Conservation (phyloP, 1,140 invertebrate species). For the Meloidogyne hapla region DNA sequence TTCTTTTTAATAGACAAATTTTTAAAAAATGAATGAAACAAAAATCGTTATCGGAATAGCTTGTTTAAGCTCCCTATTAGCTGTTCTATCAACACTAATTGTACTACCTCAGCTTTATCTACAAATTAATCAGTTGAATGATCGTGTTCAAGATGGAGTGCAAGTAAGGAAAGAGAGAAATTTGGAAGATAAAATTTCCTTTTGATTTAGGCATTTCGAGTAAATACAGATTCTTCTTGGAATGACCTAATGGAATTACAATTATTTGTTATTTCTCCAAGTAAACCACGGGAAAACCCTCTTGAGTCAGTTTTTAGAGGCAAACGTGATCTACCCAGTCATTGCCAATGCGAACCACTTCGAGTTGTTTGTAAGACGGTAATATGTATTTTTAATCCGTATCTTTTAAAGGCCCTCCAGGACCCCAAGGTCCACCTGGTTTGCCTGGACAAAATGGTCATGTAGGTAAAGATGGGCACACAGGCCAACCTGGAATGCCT, state of each 20-base stretch:
- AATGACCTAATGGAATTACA: slow-evolving; percentile 54
- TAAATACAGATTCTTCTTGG: slow-evolving; percentile 51
- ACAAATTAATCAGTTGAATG: slow-evolving; percentile 42
- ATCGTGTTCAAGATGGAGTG: slow-evolving; percentile 36
- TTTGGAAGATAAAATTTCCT: neutral
- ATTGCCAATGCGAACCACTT: slow-evolving; percentile 46
- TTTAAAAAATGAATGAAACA: slow-evolving; percentile 36
- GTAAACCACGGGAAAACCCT: slow-evolving; percentile 41
- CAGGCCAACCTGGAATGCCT: slow-evolving; percentile 16
- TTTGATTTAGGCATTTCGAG: slow-evolving; percentile 36
- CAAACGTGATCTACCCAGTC: slow-evolving; percentile 42
- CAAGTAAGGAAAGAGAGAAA: neutral
- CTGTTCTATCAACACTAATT: slow-evolving; percentile 45
- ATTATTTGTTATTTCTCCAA: slow-evolving; percentile 39
- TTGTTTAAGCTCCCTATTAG: slow-evolving; percentile 40
- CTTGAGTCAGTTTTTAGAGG: slow-evolving; percentile 48
- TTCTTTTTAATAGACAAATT: too few species aligned
- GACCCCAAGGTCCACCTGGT: slow-evolving; percentile 34
- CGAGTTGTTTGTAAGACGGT: slow-evolving; percentile 38
- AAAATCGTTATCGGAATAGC: slow-evolving; percentile 45
- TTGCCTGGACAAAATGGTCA: slow-evolving; percentile 18
- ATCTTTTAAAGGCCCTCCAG: slow-evolving; percentile 25
- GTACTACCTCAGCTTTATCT: slow-evolving; percentile 43
- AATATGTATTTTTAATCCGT: slow-evolving; percentile 7
- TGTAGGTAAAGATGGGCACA: slow-evolving; percentile 20